Evolutionary conservation across 1,140 invertebrate species (phyloP).

Genomic region (Zaprionus nigranus): DNA sequence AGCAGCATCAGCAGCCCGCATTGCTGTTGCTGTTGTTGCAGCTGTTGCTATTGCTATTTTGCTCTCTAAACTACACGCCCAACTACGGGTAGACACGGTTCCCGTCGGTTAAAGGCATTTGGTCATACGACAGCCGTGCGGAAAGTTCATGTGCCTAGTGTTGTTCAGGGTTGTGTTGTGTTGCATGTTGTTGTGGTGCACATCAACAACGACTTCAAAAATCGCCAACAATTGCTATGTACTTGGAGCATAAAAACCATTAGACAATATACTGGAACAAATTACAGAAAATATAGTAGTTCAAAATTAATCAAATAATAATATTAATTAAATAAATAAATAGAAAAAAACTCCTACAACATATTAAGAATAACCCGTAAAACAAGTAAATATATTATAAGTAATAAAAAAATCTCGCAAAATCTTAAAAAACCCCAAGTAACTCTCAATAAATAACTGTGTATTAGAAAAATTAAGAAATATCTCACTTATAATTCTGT

Average conservation of each 20-base stretch:
- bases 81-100: conserved; percentile 24
- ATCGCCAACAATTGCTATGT: not conserved
- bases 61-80: conserved; percentile 60
- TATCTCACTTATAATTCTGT: not conserved
- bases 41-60: conserved; percentile 59
- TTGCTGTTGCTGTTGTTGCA: conserved; percentile 42
- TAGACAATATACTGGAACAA: not conserved
- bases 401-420: not conserved
- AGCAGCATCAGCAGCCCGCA: conserved; percentile 22
- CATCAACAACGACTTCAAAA: conserved; percentile 19
- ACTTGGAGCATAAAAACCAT: not conserved
- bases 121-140: conserved; percentile 46
- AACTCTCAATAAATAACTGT: not conserved
- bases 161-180: conserved; percentile 57
- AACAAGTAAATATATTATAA: not conserved
- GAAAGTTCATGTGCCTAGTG: conserved; percentile 46
- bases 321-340: not conserved
- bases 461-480: not conserved
- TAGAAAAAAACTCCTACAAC: not conserved
- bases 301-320: not conserved
- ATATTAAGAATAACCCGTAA: not conserved
- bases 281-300: not conserved
- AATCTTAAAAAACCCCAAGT: too few species aligned
- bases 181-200: conserved; percentile 52
- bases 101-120: conserved; percentile 69